Base-by-base conservation (phyloP, 1,140 invertebrate genomes). In the Drosophila subobscura region DNA sequence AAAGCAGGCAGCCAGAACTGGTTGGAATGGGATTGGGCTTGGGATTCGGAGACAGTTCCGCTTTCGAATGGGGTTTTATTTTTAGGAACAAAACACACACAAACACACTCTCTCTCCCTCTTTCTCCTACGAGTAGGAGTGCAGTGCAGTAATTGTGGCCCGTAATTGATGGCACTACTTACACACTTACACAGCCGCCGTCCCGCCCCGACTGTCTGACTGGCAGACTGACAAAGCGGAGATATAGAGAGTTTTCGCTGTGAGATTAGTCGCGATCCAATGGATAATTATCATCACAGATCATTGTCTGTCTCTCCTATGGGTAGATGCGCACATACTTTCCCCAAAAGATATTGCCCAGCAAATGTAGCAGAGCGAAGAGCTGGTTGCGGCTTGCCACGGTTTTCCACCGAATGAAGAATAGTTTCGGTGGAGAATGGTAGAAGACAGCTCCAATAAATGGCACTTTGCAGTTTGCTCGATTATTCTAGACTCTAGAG, bases 131-230 rank as follows among this genome's bases (percentile, higher is more conserved):
- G 44, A 29, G 14, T 5, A 47, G 27, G 52, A 20, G 41, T 33
- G n/a, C 14, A 37, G 29, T 20, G 23, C 42, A 41, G 70, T 59
- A 85, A 77, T 86, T 85, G 80, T 77, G 77, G 77, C 68, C 73
- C 63, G 73, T 86, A 86, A 85, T 85, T 85, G 73, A 85, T 85
- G 73, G 77, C 61, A 44, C 72, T 84, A 86, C 80, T 84, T 77
- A 84, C 47, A 57, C 49, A 58, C 41, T 46, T 59, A 53, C 72
- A 25, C 41, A 66, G 41, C 40, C 52, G 25, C 70, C 10, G 8
- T 1, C 29, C 8, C 29, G 29, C 8, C 29, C 29, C 3, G 29
- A 33, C 29, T 33, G 29, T 2, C 29, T 33, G 33, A 10, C 7
- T 33, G 29, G 29, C 29, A 3, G 29, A 37, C 10, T 37, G 33